phyloP scores from a whole-genome alignment of 2,113 vertebrate genomes.

The Capreolus pygargus region DNA sequence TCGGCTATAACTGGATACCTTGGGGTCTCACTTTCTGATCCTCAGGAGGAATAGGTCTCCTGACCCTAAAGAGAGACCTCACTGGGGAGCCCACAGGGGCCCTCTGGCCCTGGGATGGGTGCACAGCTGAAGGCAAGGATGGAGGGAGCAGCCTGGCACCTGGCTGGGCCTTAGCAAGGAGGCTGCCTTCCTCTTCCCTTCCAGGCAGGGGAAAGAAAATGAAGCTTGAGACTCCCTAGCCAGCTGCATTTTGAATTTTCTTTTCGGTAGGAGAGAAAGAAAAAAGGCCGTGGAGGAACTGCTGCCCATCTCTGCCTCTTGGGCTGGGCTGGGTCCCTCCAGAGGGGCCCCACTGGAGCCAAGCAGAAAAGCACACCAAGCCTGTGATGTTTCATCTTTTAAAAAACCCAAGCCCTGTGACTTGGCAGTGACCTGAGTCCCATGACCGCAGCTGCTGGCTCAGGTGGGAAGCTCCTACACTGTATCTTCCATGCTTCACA shows the following conservation, averaged over 20 bases:
- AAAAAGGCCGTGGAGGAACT: neutral
- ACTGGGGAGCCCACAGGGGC: neutral
- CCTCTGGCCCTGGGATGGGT: neutral
- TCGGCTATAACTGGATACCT: neutral
- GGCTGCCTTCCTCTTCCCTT: neutral
- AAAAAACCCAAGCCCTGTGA: neutral
- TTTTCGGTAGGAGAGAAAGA: neutral
- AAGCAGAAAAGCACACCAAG: neutral
- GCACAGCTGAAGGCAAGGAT: neutral
- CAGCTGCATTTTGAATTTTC: neutral
- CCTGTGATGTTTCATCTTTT: neutral
- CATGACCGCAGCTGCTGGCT: neutral
- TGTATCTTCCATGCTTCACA: fast-evolving
- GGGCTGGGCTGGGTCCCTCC: neutral
- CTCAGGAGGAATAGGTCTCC: neutral
- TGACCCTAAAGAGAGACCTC: neutral
- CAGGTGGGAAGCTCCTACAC: neutral
- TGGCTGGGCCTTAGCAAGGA: neutral
- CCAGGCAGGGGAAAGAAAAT: neutral
- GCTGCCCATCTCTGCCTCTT: neutral
- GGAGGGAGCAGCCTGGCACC: neutral
- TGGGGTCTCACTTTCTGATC: neutral
- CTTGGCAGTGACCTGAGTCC: neutral
- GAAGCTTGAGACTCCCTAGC: neutral
- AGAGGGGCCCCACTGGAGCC: neutral